Evolutionary conservation across 2,113 vertebrate species (phyloP).

Genomic region (Drymodes brunneopygia): DNA sequence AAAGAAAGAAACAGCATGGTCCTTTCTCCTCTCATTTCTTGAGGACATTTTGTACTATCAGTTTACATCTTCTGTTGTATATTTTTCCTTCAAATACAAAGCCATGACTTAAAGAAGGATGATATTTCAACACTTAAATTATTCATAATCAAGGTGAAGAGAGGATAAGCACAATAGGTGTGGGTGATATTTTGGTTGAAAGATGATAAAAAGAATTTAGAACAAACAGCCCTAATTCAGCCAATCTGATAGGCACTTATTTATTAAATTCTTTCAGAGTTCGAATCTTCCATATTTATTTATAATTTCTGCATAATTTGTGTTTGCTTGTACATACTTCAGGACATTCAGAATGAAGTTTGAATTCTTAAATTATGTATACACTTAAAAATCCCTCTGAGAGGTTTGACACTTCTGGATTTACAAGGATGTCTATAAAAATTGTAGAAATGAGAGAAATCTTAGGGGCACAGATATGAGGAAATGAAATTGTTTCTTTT

Average conservation of each 20-base stretch:
- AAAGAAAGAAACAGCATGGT: background rate
- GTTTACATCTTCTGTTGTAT: background rate
- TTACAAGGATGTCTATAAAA: background rate
- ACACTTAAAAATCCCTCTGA: background rate
- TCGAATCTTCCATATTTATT: background rate
- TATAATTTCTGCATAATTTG: background rate
- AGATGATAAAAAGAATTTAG: background rate
- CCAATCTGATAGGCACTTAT: background rate
- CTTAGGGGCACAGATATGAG: background rate
- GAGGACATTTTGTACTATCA: background rate
- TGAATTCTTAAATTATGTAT: background rate
- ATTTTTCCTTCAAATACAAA: background rate
- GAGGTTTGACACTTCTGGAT: background rate
- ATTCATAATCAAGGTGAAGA: background rate
- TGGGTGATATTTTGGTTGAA: background rate
- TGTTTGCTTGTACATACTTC: background rate
- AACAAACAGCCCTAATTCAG: background rate
- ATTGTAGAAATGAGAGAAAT: background rate
- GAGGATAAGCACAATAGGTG: background rate
- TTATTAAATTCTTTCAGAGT: background rate
- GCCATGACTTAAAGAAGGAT: background rate
- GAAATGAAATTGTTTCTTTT: background rate
- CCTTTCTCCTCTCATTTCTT: background rate
- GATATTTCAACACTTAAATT: background rate
- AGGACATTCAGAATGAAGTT: background rate